These are phyloP conservation scores for Aspidapion aeneum DNA, from an alignment of 2,888 invertebrate genomes.

Conservation along the genomic window DNA sequence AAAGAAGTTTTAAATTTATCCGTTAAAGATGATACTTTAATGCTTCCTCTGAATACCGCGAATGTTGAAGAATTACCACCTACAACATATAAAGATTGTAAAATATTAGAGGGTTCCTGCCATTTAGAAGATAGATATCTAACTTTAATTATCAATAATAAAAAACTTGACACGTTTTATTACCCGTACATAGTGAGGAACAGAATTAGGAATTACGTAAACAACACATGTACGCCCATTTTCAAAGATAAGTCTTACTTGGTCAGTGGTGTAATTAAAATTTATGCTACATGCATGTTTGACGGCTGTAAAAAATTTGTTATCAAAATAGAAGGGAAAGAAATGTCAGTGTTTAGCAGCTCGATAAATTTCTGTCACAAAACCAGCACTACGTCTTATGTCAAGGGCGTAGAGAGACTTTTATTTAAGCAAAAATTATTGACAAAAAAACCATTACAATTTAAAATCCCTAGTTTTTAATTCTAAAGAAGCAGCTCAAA, in stretches of 20 bases:
- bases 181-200: too few relatives aligned
- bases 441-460: conserved; percentile 8
- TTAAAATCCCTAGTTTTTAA: conserved; percentile 6
- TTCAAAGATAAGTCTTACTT: not conserved
- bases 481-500: not conserved
- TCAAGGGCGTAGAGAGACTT: not conserved
- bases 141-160: too few relatives aligned
- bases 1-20: too few relatives aligned
- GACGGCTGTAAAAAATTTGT: not conserved
- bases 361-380: not conserved
- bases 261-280: not conserved
- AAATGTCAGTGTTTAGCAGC: not conserved
- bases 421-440: not conserved
- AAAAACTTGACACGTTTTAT: too few relatives aligned
- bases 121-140: too few relatives aligned
- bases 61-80: too few relatives aligned
- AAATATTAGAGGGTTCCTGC: too few relatives aligned
- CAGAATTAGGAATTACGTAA: not conserved
- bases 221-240: not conserved
- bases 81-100: too few relatives aligned
- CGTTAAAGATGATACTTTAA: too few relatives aligned
- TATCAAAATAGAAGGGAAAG: not conserved
- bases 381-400: not conserved
- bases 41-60: too few relatives aligned
- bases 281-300: not conserved